Conservation (phyloP, 2,888 invertebrate genomes). For the Eupeodes latifasciatus region DNA sequence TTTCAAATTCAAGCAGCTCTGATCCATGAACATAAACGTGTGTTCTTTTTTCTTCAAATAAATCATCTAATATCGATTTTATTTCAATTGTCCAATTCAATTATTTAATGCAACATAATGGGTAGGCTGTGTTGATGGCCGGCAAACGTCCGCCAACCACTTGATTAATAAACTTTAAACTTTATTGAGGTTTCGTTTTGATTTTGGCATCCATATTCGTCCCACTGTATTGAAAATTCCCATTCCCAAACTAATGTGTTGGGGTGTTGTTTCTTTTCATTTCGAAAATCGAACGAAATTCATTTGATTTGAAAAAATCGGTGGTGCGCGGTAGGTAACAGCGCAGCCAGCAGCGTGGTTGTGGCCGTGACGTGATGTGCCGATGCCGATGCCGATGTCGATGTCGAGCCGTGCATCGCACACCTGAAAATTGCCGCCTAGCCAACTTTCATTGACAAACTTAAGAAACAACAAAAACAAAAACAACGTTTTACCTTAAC, state of each 20-base stretch:
- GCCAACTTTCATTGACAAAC: slow-evolving; percentile 69
- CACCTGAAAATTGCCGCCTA: slow-evolving; percentile 65
- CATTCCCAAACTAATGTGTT: slow-evolving; percentile 14
- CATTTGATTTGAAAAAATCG: slow-evolving; percentile 43
- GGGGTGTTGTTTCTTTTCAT: not conserved
- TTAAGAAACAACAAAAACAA: slow-evolving; percentile 21
- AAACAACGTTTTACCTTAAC: slow-evolving; percentile 50
- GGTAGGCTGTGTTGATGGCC: slow-evolving; percentile 33
- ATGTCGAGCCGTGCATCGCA: slow-evolving; percentile 23
- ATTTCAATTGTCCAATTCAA: slow-evolving; percentile 32
- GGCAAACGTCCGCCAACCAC: slow-evolving; percentile 57
- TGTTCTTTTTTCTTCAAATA: not conserved
- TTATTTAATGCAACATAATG: slow-evolving; percentile 29
- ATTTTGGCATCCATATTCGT: slow-evolving; percentile 24
- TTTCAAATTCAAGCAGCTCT: too few species aligned
- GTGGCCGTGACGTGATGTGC: not conserved
- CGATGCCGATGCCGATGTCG: too few species aligned
- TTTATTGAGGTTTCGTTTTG: slow-evolving; percentile 51
- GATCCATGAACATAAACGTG: not conserved
- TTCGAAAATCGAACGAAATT: slow-evolving; percentile 50
- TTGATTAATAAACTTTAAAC: slow-evolving; percentile 61
- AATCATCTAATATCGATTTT: slow-evolving; percentile 36
- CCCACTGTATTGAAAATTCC: slow-evolving; percentile 20
- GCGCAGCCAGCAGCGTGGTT: not conserved
- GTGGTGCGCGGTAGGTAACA: not conserved